These are phyloP conservation scores for Arvicanthis niloticus DNA, from an alignment of 2,113 vertebrate species.

Conservation along the genomic window DNA sequence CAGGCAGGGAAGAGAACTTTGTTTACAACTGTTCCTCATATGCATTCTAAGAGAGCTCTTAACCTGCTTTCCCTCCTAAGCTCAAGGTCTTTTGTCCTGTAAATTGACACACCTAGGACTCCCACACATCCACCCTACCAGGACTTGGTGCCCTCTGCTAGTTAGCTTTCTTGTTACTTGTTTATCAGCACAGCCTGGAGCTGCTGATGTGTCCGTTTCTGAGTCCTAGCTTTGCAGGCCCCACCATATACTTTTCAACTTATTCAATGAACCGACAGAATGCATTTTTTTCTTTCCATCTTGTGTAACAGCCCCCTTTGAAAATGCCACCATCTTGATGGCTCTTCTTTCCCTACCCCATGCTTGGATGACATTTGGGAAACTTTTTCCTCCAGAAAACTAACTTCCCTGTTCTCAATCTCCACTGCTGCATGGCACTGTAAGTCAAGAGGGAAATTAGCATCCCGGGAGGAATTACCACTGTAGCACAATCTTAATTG, in stretches of 20 bases:
- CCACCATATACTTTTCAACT: not conserved
- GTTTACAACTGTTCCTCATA: constrained; percentile 49
- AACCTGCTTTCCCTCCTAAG: not conserved
- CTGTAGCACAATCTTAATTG: not conserved
- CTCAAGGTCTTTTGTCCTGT: not conserved
- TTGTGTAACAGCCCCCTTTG: not conserved
- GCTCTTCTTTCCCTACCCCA: not conserved
- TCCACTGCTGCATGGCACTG: not conserved
- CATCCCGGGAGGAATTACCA: not conserved
- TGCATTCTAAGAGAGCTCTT: constrained; percentile 23
- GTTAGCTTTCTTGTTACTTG: constrained; percentile 79
- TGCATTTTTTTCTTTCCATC: not conserved
- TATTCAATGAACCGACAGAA: not conserved
- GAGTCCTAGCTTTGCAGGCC: not conserved
- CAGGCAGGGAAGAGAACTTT: not conserved
- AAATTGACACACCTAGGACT: not conserved
- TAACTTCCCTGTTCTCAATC: not conserved
- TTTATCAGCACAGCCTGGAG: constrained; percentile 79
- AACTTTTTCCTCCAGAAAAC: not conserved
- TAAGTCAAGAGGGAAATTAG: constrained; percentile 41
- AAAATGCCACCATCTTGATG: constrained; percentile 9
- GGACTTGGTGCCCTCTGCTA: constrained; percentile 70
- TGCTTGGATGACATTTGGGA: not conserved
- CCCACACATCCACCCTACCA: constrained; percentile 77
- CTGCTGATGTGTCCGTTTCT: constrained; percentile 74